A percentile compares a stretch with the other conserved stretches of the same genome.
Evolutionary conservation across 2,888 invertebrate species (phyloP).

Genomic region (Perdita meconis): DNA sequence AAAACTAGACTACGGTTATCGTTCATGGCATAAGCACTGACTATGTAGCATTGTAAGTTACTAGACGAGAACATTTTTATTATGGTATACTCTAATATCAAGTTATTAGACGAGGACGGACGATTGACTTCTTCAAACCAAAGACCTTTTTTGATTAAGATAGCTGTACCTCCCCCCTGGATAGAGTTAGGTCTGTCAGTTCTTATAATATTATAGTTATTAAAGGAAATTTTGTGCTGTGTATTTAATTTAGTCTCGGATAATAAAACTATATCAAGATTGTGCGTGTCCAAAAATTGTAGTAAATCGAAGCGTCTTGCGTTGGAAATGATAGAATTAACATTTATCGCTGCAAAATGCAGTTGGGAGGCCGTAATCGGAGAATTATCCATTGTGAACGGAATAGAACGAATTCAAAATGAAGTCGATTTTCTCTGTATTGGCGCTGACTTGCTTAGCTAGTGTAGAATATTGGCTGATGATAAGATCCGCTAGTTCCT

Average conservation of each 20-base stretch:
- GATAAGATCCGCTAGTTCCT: neutral
- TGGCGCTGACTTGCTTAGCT: neutral
- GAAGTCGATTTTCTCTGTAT: neutral
- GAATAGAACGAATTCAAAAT: neutral
- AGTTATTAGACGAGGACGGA: conserved; percentile 17
- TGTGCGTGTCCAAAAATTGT: neutral
- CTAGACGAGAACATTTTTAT: conserved; percentile 23
- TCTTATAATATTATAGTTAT: conserved; percentile 46
- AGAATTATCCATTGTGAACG: neutral
- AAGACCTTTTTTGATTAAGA: conserved; percentile 44
- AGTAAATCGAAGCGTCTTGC: conserved; percentile 14
- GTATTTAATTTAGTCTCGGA: conserved; percentile 57
- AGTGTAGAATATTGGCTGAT: neutral
- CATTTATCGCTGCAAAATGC: conserved; percentile 42
- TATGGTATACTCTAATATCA: conserved; percentile 41
- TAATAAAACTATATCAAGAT: conserved; percentile 47
- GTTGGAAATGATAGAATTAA: conserved; percentile 50
- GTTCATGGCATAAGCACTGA: conserved; percentile 41
- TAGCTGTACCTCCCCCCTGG: conserved; percentile 57
- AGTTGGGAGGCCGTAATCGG: neutral
- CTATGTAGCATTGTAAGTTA: conserved; percentile 19
- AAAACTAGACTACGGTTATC: conserved; percentile 11
- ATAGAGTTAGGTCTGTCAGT: conserved; percentile 38
- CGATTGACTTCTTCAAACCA: neutral
- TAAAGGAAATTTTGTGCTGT: conserved; percentile 33